phyloP scores from a whole-genome alignment of 2,888 invertebrate species.

The Noctua comes region DNA sequence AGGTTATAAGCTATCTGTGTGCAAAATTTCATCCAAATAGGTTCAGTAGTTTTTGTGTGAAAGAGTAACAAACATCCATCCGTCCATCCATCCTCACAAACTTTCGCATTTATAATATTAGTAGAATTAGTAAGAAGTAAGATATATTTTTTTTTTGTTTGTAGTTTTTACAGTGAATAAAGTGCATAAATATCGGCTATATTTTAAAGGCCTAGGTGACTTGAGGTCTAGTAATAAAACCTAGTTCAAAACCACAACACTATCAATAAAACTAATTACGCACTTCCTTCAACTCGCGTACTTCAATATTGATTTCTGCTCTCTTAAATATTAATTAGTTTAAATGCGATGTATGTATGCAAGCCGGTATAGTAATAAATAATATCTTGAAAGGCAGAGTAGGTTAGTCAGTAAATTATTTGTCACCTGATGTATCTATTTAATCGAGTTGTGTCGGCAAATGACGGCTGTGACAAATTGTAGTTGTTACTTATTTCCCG shows the following conservation, averaged over 20 bases:
- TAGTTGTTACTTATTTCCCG: constrained; percentile 20
- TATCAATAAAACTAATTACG: constrained; percentile 13
- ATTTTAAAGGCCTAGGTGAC: neutral
- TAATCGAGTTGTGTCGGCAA: constrained; percentile 19
- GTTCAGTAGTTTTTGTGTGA: no score
- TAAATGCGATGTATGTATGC: constrained; percentile 45
- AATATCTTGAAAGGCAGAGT: constrained; percentile 29
- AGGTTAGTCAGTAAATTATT: constrained; percentile 56
- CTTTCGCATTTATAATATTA: no score
- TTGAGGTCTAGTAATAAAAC: constrained; percentile 9
- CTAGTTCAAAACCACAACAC: neutral
- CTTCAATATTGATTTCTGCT: constrained; percentile 51
- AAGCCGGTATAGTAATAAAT: constrained; percentile 48
- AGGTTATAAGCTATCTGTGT: no score
- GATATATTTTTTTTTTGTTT: neutral
- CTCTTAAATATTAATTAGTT: constrained; percentile 54
- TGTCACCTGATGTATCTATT: constrained; percentile 47
- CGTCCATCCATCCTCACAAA: no score
- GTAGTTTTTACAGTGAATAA: neutral
- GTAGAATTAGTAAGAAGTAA: no score
- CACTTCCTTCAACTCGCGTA: constrained; percentile 31
- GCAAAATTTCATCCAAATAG: no score
- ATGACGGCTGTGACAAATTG: constrained; percentile 58
- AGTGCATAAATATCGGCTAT: neutral
- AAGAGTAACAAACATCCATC: no score